These are phyloP conservation scores for Dynastes hyllus DNA, from an alignment of 2,888 invertebrate species.

Conservation along the genomic window DNA sequence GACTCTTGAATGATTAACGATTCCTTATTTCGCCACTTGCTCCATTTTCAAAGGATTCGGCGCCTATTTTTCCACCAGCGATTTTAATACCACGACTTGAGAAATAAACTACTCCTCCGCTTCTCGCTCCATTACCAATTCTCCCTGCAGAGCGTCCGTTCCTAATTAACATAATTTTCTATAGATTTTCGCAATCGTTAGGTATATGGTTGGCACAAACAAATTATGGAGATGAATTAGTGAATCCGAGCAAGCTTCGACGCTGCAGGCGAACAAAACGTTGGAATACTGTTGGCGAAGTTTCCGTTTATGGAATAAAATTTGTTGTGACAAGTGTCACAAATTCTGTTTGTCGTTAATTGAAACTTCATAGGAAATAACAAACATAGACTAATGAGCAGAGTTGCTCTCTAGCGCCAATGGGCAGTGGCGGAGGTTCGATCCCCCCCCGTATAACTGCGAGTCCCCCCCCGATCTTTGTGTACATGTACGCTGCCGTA, in stretches of 20 bases:
- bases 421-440: too few relatives aligned
- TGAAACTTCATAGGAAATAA: too few relatives aligned
- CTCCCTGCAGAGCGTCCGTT: constrained; percentile 13
- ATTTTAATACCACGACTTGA: constrained; percentile 27
- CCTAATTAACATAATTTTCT: constrained; percentile 31
- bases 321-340: background rate
- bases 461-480: too few relatives aligned
- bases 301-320: background rate
- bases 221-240: constrained; percentile 16
- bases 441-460: too few relatives aligned
- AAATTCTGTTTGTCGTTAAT: too few relatives aligned
- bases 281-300: background rate
- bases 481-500: too few relatives aligned
- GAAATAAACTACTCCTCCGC: constrained; percentile 35
- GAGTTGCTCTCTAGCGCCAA: too few relatives aligned
- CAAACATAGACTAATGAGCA: too few relatives aligned
- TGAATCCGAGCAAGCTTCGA: background rate
- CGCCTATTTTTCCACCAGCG: constrained; percentile 37
- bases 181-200: background rate
- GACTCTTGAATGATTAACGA: constrained; percentile 46
- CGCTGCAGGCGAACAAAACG: background rate
- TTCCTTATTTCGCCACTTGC: constrained; percentile 43
- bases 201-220: background rate
- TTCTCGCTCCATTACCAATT: constrained; percentile 32
- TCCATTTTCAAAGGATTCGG: constrained; percentile 38